phyloP scores from a whole-genome alignment of 2,113 vertebrate genomes.

The Lota lota region DNA sequence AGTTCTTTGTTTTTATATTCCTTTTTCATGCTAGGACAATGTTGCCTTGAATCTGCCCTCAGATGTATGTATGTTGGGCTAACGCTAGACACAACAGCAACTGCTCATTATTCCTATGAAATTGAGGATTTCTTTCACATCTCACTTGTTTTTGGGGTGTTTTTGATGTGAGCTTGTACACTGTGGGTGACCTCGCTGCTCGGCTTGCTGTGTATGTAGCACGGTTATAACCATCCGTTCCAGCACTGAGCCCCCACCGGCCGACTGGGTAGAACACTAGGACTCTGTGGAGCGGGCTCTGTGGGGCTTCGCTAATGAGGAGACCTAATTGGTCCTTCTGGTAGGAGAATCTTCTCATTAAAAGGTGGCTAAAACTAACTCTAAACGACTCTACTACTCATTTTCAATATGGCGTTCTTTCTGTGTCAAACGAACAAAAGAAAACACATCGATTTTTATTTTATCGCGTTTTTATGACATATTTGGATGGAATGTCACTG shows the following conservation, averaged over 20 bases:
- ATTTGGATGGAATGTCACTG: too few species aligned
- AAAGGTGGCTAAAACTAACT: constrained; percentile 34
- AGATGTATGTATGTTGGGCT: too few species aligned
- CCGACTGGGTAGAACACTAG: constrained; percentile 60
- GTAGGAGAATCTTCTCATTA: constrained; percentile 65
- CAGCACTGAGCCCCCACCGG: constrained; percentile 41
- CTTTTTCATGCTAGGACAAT: too few species aligned
- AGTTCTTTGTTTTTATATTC: too few species aligned
- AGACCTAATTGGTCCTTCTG: constrained; percentile 64
- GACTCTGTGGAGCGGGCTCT: constrained; percentile 34
- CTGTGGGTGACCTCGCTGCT: not conserved
- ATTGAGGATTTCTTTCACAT: too few species aligned
- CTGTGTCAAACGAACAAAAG: too few species aligned
- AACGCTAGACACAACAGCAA: too few species aligned
- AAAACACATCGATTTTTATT: too few species aligned
- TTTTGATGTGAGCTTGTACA: not conserved
- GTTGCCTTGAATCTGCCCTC: too few species aligned
- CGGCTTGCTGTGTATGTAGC: constrained; percentile 22
- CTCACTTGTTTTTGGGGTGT: not conserved
- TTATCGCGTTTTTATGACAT: too few species aligned
- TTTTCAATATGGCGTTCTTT: too few species aligned
- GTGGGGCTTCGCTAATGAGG: constrained; percentile 60
- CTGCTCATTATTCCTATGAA: too few species aligned
- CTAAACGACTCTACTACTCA: not conserved
- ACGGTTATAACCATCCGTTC: constrained; percentile 45